A percentile compares a stretch with the other conserved stretches of the same genome.
Evolutionary conservation across 2,797 vertebrate genomes (phyloP).

Genomic region (Intellagama lesueurii): DNA sequence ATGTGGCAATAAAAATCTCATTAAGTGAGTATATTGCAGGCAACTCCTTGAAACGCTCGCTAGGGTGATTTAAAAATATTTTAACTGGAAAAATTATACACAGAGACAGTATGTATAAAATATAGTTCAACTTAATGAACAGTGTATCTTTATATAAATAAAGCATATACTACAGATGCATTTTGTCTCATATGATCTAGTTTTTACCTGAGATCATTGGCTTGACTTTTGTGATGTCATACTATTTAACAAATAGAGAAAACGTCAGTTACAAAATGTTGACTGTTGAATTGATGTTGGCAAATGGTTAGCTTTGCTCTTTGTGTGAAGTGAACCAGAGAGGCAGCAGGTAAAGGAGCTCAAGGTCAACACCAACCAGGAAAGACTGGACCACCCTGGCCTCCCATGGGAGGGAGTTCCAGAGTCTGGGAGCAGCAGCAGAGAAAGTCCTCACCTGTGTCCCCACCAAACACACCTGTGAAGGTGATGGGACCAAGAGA

Average conservation of each 20-base stretch:
- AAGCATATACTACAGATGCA: not conserved
- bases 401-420: too few species aligned
- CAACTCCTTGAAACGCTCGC: not conserved
- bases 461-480: too few species aligned
- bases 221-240: not conserved
- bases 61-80: not conserved
- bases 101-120: not conserved
- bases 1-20: constrained; percentile 40
- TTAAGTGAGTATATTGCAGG: constrained; percentile 20
- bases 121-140: constrained; percentile 10
- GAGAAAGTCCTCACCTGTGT: too few species aligned
- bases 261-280: not conserved
- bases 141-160: not conserved
- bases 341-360: too few species aligned
- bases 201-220: not conserved
- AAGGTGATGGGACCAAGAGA: too few species aligned
- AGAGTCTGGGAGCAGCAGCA: too few species aligned
- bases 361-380: too few species aligned
- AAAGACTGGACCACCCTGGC: too few species aligned
- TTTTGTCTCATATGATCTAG: not conserved
- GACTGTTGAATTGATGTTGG: too few species aligned
- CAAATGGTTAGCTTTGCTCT: too few species aligned
- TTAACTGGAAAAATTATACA: not conserved
- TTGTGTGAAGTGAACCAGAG: too few species aligned
- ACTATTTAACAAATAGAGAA: not conserved